Evolutionary conservation across 2,888 invertebrate genomes (phyloP).

Genomic region (Drosophila meridiana): DNA sequence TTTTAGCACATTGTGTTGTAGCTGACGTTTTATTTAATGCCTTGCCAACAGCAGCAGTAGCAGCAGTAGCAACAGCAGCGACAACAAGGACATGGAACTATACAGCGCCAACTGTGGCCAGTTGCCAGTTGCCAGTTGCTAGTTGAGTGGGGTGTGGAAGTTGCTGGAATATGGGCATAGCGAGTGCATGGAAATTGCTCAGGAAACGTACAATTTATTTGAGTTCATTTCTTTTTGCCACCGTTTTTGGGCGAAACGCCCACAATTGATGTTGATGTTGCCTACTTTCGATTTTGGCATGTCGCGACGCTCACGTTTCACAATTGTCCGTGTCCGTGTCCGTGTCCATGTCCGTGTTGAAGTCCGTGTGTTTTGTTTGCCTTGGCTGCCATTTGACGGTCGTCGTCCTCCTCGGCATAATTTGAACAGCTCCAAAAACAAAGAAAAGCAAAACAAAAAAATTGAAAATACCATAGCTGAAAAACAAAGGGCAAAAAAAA

Average conservation of each 20-base stretch:
- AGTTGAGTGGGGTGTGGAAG: neutral
- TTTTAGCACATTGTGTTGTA: slow-evolving; percentile 81
- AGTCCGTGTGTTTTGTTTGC: slow-evolving; percentile 55
- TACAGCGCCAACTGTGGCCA: slow-evolving; percentile 36
- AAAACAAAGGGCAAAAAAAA: slow-evolving; percentile 1
- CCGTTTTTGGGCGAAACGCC: slow-evolving; percentile 58
- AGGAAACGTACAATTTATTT: slow-evolving; percentile 81
- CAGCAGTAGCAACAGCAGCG: slow-evolving; percentile 48
- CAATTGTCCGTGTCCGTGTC: slow-evolving; percentile 63
- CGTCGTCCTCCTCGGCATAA: slow-evolving; percentile 78
- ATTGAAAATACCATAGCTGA: slow-evolving; percentile 10
- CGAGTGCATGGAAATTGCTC: slow-evolving; percentile 74
- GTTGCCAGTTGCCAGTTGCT: slow-evolving; percentile 26
- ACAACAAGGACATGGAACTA: slow-evolving; percentile 47
- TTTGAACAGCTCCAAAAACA: slow-evolving; percentile 52
- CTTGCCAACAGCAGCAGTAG: slow-evolving; percentile 60
- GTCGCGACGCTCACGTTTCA: slow-evolving; percentile 72
- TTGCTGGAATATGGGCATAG: slow-evolving; percentile 7
- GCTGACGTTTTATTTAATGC: slow-evolving; percentile 80
- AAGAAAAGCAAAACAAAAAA: slow-evolving; percentile 5
- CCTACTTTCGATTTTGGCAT: slow-evolving; percentile 80
- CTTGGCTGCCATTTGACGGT: slow-evolving; percentile 73
- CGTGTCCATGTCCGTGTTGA: slow-evolving; percentile 26
- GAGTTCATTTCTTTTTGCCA: slow-evolving; percentile 78
- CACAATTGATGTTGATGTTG: slow-evolving; percentile 67